Evolutionary conservation across 2,888 invertebrate species (phyloP), one percentile per base, ranked within the genome.

Genomic region (Caenorhabditis virilis): DNA sequence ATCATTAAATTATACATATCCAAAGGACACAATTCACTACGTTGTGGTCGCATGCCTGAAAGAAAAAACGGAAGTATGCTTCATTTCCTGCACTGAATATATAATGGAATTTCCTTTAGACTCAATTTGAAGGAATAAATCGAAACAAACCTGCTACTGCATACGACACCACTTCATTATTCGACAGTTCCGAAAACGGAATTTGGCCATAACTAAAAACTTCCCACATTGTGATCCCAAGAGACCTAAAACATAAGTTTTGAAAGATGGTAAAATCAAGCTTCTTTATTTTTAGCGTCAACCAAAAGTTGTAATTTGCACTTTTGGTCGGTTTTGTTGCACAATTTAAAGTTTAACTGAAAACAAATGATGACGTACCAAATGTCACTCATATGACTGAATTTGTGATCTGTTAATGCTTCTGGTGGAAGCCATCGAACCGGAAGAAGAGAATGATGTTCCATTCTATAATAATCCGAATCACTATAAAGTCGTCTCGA

Each of bases 141-240:
- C 27, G 4, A 11, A n/a, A 57, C 9, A 23, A 38, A 62, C 56
- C 62, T 7, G 55, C 27, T 89, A 15, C 25, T 0, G 42, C 20
- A 25, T 38, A 52, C 4, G 58, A 49, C n/a, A 97, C 93, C 22
- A 97, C 95, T 85, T 97, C 95, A 84, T 93, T 93, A 84, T 97
- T 97, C 79, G 91, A 92, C 84, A 92, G 93, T 25, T 93, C 93
- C 82, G 89, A 89, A 84, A 95, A 98, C 1, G 98, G 97, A 87
- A 94, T 93, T 70, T 93, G 87, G 27, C 97, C 97, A 84, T 91
- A 97, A 83, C 93, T 93, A 85, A 93, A 97, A 57, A 95, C 92
- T 87, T 98, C 98, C 95, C 95, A 98, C 43, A 98, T 86, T 15
- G 97, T 93, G 22, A 98, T 94, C 11, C 97, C 98, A 85, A 93